These are phyloP conservation scores for Rhabdomys dilectus DNA, from an alignment of 2,113 vertebrate species.

Conservation along the genomic window DNA sequence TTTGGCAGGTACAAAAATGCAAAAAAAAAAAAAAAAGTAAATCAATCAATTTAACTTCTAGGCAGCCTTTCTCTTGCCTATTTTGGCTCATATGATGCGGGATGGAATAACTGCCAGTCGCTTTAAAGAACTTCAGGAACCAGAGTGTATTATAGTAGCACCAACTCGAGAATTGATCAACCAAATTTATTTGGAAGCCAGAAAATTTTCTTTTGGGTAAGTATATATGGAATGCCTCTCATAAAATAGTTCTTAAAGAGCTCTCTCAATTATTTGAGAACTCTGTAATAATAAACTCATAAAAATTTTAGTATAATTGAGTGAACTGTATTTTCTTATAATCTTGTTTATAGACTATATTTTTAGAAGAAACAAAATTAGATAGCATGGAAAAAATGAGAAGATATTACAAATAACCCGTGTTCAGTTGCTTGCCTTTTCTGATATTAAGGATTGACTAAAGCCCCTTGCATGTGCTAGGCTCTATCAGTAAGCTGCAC, in stretches of 20 bases:
- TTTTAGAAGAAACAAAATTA: constrained; percentile 7
- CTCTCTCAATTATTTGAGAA: neutral
- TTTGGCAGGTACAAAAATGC: constrained; percentile 3
- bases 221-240: constrained; percentile 38
- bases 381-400: neutral
- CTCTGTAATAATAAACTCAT: neutral
- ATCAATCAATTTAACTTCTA: constrained; percentile 78
- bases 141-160: constrained; percentile 93
- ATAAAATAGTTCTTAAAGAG: neutral
- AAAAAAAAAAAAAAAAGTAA: too few relatives aligned
- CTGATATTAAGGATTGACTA: neutral
- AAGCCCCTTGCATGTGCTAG: neutral
- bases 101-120: constrained; percentile 90
- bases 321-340: constrained; percentile 3
- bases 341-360: constrained; percentile 3
- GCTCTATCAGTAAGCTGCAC: neutral
- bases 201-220: constrained; percentile 96
- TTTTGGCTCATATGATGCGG: constrained; percentile 93
- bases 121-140: constrained; percentile 94
- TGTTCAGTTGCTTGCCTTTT: neutral
- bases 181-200: constrained; percentile 96
- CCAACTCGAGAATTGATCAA: constrained; percentile 97
- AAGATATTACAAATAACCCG: neutral
- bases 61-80: constrained; percentile 96
- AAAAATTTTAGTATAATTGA: neutral